Evolutionary conservation across 1,140 invertebrate genomes (phyloP).

Genomic region (Paralvinella palmiformis): DNA sequence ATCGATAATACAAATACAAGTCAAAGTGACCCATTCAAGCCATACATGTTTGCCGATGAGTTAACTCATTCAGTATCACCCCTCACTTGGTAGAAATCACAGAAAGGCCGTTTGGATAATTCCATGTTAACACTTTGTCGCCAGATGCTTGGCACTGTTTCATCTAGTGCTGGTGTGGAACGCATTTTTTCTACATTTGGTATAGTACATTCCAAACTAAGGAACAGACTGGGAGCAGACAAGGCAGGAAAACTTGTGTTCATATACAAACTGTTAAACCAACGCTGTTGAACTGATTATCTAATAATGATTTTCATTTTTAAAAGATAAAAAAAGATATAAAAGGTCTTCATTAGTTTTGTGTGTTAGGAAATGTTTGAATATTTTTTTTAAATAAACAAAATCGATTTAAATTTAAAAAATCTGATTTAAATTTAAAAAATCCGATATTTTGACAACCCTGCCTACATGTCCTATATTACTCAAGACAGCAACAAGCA

Average conservation of each 20-base stretch:
- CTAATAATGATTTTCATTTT: neutral
- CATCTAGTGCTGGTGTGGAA: constrained; percentile 1
- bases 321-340: neutral
- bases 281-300: neutral
- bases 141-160: neutral
- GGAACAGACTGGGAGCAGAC: too few relatives aligned
- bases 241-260: constrained; percentile 5
- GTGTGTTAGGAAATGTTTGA: neutral
- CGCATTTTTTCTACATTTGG: neutral
- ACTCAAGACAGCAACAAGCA: neutral
- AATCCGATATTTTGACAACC: neutral
- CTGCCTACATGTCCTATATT: neutral
- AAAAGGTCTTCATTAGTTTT: neutral
- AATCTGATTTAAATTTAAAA: neutral
- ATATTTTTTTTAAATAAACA: too few relatives aligned
- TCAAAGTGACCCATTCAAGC: neutral
- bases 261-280: neutral
- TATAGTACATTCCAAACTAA: too few relatives aligned
- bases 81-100: neutral
- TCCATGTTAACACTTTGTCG: neutral
- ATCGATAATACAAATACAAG: neutral
- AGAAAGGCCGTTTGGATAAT: neutral
- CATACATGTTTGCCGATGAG: neutral
- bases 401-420: too few relatives aligned
- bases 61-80: neutral